Evolutionary conservation across 2,888 invertebrate species (phyloP).

Genomic region (Philaethria dido): DNA sequence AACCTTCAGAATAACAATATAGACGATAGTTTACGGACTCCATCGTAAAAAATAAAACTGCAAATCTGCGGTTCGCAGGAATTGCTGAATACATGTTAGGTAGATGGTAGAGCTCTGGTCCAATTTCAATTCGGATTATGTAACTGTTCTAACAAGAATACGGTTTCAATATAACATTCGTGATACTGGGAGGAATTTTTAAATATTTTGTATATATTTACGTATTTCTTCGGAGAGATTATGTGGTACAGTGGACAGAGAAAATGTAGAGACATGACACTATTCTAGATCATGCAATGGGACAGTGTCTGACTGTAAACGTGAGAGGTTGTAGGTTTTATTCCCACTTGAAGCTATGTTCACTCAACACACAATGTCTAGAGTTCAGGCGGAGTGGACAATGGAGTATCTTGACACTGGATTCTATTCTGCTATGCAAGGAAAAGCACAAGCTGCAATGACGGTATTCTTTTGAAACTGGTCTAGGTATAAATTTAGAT

Average conservation of each 20-base stretch:
- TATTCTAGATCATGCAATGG: no score
- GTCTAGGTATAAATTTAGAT: no score
- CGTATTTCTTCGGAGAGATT: background rate
- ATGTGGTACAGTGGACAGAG: background rate
- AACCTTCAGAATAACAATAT: background rate
- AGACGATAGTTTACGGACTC: background rate
- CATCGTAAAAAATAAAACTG: background rate
- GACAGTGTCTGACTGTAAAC: no score
- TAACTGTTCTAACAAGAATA: constrained; percentile 13
- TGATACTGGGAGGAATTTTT: background rate
- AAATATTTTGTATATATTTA: constrained; percentile 3
- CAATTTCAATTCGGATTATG: constrained; percentile 17
- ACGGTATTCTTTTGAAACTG: no score
- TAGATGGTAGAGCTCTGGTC: constrained; percentile 1
- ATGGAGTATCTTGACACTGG: no score
- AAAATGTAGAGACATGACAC: no score
- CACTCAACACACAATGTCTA: no score
- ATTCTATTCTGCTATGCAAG: no score
- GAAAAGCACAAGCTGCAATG: no score
- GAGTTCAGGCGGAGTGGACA: no score
- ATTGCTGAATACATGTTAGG: constrained; percentile 10
- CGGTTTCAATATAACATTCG: constrained; percentile 3
- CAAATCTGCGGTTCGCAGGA: constrained; percentile 5
- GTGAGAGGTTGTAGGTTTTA: no score
- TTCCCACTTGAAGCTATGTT: no score